Percentiles rank a stretch among this genome's conserved stretches.
phyloP scores from a whole-genome alignment of 2,797 vertebrate species.

The Chaenodraco wilsoni region DNA sequence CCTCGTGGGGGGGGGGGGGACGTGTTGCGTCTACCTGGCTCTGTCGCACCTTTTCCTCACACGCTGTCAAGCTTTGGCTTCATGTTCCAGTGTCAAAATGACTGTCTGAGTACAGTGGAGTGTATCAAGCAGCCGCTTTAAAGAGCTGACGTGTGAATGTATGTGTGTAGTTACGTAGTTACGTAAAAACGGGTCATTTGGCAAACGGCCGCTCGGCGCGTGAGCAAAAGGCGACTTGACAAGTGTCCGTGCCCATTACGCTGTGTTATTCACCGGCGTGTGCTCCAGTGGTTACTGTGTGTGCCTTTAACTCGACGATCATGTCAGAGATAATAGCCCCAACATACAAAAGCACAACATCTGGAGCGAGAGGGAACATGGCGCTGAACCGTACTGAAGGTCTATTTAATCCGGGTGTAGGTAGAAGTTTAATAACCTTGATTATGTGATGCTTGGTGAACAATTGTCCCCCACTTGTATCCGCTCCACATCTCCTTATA shows the following conservation, averaged over 20 bases:
- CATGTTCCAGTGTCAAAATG: conserved; percentile 4
- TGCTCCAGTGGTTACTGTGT: conserved; percentile 67
- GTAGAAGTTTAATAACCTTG: conserved; percentile 47
- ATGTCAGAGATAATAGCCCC: conserved; percentile 72
- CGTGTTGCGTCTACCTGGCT: conserved; percentile 75
- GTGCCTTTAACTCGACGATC: conserved; percentile 61
- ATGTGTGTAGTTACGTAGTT: conserved; percentile 1
- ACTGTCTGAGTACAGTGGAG: neutral
- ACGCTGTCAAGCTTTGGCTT: conserved; percentile 55
- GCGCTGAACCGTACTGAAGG: conserved; percentile 29
- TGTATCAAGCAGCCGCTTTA: conserved; percentile 16
- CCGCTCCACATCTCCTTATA: neutral
- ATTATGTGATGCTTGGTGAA: conserved; percentile 46
- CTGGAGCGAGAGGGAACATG: conserved; percentile 64
- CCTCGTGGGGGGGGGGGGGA: conserved; percentile 51
- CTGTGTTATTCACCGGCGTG: conserved; percentile 67
- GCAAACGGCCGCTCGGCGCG: conserved; percentile 49
- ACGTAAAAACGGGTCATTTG: conserved; percentile 71
- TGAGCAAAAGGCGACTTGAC: conserved; percentile 81
- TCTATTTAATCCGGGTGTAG: conserved; percentile 43
- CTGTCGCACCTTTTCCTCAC: conserved; percentile 58
- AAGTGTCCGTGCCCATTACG: conserved; percentile 83
- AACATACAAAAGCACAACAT: conserved; percentile 67
- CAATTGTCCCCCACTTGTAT: conserved; percentile 31
- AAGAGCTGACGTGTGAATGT: conserved; percentile 38